Evolutionary conservation across 2,797 vertebrate genomes (phyloP).

Genomic region (Phalanger gymnotis): DNA sequence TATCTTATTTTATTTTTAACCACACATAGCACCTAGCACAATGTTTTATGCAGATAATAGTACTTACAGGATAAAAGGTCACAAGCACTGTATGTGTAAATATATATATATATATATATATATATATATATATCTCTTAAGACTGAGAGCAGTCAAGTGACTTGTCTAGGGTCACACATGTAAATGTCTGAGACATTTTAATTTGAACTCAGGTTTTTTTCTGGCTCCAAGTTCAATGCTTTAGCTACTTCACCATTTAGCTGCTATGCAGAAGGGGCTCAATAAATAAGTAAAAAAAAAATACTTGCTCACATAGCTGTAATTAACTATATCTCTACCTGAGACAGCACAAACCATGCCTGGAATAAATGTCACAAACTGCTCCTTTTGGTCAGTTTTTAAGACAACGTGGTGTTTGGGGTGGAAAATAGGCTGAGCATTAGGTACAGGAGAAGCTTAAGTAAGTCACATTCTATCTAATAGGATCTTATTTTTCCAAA

Average conservation of each 20-base stretch:
- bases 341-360: not conserved
- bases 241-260: not conserved
- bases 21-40: not conserved
- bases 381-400: not conserved
- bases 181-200: not conserved
- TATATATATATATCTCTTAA: not conserved
- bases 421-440: not conserved
- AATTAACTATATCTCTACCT: not conserved
- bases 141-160: not conserved
- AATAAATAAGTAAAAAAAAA: not conserved
- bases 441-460: not conserved
- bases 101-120: not conserved
- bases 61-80: not conserved
- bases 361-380: not conserved
- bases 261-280: not conserved
- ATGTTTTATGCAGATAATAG: not conserved
- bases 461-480: not conserved
- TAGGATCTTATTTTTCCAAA: not conserved
- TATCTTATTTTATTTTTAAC: not conserved
- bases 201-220: not conserved
- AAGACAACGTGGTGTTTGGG: not conserved
- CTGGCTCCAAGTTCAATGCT: not conserved
- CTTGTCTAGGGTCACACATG: not conserved
- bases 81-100: not conserved
- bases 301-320: not conserved